Conservation (phyloP, 2,113 vertebrate species). For the Lethenteron reissneri region DNA sequence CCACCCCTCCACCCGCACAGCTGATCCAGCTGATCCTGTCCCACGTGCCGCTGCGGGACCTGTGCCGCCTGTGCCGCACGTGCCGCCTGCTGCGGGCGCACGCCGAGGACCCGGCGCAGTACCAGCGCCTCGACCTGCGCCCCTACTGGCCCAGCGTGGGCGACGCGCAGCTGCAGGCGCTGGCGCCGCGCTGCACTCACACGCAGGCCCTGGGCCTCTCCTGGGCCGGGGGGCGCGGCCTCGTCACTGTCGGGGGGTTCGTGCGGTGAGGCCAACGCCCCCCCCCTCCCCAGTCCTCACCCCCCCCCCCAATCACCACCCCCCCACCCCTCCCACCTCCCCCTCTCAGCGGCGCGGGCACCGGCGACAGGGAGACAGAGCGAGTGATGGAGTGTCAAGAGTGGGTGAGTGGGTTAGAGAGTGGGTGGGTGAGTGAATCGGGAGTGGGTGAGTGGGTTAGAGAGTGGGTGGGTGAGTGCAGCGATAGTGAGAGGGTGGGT, state of each 20-base stretch:
- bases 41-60: conserved; percentile 76
- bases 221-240: conserved; percentile 85
- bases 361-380: too few relatives aligned
- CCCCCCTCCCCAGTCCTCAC: too few relatives aligned
- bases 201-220: conserved; percentile 91
- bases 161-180: conserved; percentile 58
- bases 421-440: too few relatives aligned
- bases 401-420: too few relatives aligned
- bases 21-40: conserved; percentile 90
- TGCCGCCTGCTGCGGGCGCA: conserved; percentile 86
- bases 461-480: too few relatives aligned
- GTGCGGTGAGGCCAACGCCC: conserved; percentile 40
- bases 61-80: conserved; percentile 80
- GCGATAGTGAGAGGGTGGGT: too few relatives aligned
- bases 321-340: too few relatives aligned
- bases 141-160: conserved; percentile 77
- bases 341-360: too few relatives aligned
- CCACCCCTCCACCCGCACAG: conserved; percentile 30
- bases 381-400: too few relatives aligned
- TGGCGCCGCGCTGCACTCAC: conserved; percentile 65
- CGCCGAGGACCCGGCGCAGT: conserved; percentile 84
- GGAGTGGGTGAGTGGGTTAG: too few relatives aligned
- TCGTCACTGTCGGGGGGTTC: conserved; percentile 63
- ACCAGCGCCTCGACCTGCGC: conserved; percentile 86
- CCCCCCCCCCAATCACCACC: too few relatives aligned